Percentiles rank a stretch among this genome's conserved stretches.
phyloP scores from a whole-genome alignment of 2,797 vertebrate genomes.

The Agapornis canus region DNA sequence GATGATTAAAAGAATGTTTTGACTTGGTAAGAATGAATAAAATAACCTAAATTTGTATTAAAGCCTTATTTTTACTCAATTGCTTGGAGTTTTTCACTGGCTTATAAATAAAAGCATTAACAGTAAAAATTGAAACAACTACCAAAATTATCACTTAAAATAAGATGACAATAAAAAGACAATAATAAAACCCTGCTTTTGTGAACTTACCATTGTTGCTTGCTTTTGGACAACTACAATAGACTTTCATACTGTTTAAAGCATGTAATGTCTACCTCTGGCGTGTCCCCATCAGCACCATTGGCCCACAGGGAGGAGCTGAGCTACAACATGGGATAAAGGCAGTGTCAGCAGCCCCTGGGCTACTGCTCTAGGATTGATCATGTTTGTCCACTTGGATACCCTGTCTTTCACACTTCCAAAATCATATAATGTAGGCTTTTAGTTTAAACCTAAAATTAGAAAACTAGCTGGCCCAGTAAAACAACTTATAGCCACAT shows the following conservation, averaged over 20 bases:
- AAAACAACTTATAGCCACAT: not conserved
- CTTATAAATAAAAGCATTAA: not conserved
- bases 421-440: not conserved
- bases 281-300: not conserved
- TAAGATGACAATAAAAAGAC: not conserved
- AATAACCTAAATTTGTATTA: not conserved
- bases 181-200: not conserved
- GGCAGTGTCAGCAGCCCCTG: fast-evolving
- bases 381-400: fast-evolving
- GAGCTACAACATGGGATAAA: too few relatives aligned
- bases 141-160: not conserved
- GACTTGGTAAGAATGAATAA: not conserved
- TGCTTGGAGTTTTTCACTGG: not conserved
- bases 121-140: not conserved
- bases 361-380: not conserved
- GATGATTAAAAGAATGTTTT: not conserved
- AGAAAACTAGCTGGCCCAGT: fast-evolving
- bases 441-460: not conserved
- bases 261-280: fast-evolving
- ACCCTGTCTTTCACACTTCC: not conserved
- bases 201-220: not conserved
- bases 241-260: too few relatives aligned
- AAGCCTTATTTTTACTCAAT: not conserved
- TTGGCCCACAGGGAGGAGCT: not conserved
- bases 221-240: not conserved